Percentiles rank a stretch among this genome's conserved stretches.
These are phyloP conservation scores for Nineta flava DNA, from an alignment of 2,888 invertebrate species.

Conservation along the genomic window DNA sequence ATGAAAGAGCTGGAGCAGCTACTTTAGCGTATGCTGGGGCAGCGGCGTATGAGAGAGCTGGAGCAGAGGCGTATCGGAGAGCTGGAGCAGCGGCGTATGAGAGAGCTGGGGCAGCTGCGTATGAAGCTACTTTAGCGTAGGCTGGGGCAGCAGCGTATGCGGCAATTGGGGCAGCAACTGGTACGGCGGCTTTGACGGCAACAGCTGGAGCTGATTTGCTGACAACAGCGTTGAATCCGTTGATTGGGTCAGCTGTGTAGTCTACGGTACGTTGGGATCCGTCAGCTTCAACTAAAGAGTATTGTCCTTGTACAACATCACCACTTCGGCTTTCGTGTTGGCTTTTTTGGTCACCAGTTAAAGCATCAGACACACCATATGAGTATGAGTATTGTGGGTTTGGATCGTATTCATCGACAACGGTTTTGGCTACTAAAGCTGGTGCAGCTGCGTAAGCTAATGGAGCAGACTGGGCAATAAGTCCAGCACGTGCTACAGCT, in stretches of 20 bases:
- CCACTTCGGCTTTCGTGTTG: constrained; percentile 30
- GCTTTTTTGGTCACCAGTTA: constrained; percentile 31
- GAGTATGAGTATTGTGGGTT: constrained; percentile 32
- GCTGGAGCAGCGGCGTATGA: not conserved
- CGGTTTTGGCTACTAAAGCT: constrained; percentile 12
- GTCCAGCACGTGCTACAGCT: constrained; percentile 14
- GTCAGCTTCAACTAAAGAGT: constrained; percentile 30
- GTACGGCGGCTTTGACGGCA: constrained; percentile 3
- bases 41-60: not conserved
- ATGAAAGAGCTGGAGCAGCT: too few relatives aligned
- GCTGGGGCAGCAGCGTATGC: constrained; percentile 12
- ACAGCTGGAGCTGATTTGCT: constrained; percentile 27
- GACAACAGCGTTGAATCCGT: constrained; percentile 33
- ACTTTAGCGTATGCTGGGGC: not conserved
- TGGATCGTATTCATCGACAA: constrained; percentile 24
- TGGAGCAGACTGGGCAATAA: not conserved
- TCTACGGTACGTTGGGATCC: constrained; percentile 31
- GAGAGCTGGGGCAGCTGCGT: constrained; percentile 7
- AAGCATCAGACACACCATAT: constrained; percentile 29
- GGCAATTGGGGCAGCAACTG: constrained; percentile 6
- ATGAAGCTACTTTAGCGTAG: constrained; percentile 6
- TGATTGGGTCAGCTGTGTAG: constrained; percentile 31
- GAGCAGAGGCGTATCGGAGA: not conserved
- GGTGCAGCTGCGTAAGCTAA: constrained; percentile 3
- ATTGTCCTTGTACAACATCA: constrained; percentile 31